phyloP scores from a whole-genome alignment of 2,888 invertebrate genomes.

The Drosophila ezoana region DNA sequence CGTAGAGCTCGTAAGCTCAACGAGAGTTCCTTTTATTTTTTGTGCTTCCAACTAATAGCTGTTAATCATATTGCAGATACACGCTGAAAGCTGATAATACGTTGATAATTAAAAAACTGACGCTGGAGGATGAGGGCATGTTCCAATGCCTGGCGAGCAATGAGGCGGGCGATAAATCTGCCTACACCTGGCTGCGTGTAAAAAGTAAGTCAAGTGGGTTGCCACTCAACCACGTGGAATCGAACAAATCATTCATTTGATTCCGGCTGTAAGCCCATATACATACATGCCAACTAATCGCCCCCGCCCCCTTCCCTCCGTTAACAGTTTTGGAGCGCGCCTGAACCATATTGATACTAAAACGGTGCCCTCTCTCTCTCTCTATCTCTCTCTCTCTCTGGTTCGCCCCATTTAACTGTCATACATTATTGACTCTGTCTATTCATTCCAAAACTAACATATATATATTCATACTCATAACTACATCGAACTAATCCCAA shows the following conservation, averaged over 20 bases:
- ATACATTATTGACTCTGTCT: constrained; percentile 39
- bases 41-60: constrained; percentile 3
- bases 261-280: constrained; percentile 1
- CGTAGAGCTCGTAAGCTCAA: constrained; percentile 1
- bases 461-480: constrained; percentile 3
- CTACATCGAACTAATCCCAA: not conserved
- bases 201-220: constrained; percentile 92
- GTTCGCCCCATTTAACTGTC: not conserved
- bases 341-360: constrained; percentile 34
- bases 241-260: not conserved
- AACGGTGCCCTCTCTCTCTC: constrained; percentile 30
- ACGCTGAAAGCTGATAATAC: constrained; percentile 93
- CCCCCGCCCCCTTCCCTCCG: not conserved
- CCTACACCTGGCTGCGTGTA: constrained; percentile 96
- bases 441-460: not conserved
- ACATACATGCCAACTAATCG: constrained; percentile 22
- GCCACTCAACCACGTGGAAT: not conserved
- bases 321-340: constrained; percentile 24
- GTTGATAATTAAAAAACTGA: constrained; percentile 91
- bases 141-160: constrained; percentile 97
- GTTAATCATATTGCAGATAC: constrained; percentile 86
- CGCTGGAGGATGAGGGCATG: constrained; percentile 95
- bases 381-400: constrained; percentile 20
- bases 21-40: not conserved
- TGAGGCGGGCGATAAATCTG: constrained; percentile 95